Base-by-base conservation (phyloP, 2,113 vertebrate species). In the Silurus meridionalis region DNA sequence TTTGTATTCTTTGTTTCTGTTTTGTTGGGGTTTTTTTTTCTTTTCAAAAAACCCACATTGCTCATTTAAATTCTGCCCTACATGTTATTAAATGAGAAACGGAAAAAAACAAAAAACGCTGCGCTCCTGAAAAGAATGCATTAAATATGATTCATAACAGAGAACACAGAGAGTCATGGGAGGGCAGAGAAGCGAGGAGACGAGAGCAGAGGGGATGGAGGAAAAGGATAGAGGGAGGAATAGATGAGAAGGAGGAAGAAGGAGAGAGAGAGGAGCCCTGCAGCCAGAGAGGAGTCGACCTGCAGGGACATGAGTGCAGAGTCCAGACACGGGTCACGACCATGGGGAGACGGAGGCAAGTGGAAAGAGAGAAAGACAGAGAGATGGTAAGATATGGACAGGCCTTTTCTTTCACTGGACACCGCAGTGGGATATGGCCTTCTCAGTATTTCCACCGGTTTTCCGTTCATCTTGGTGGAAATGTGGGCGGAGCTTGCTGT, bases 51-150 rank as follows among this genome's bases (percentile, higher is more conserved):
- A 37, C 53, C 14, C 55, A 58, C 53, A n/a, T 80, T 57, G 72
- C 88, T 89, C 83, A 87, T 89, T 89, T 84, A 87, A 81, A 89
- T 87, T 89, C 83, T 64, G 79, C 52, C 46, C 71, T 4, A 28
- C n/a, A 53, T 80, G 23, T 86, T 84, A 84, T 82, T 87, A 85
- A 69, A 63, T 14, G 52, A 87, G 83, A 78, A 86, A 63, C 17
- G n/a, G 5, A 23, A 15, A 88, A 66, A 74, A 83, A 50, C 37
- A 72, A 8, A 37, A 15, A 66, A 14, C 11, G 74, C 88, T 85
- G 63, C 48, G 79, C 50, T 87, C 77, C 83, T 78, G 61, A 80
- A 78, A 85, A 64, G n/a, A 86, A 82, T 79, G 58, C 71, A 63
- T 82, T 85, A 60, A 89, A 84, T 77, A 77, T 85, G 72, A 86